These are phyloP conservation scores for Mastigias papua DNA, from an alignment of 30 jellyfish, hydroid and myxozoan genomes.

Conservation along the genomic window DNA sequence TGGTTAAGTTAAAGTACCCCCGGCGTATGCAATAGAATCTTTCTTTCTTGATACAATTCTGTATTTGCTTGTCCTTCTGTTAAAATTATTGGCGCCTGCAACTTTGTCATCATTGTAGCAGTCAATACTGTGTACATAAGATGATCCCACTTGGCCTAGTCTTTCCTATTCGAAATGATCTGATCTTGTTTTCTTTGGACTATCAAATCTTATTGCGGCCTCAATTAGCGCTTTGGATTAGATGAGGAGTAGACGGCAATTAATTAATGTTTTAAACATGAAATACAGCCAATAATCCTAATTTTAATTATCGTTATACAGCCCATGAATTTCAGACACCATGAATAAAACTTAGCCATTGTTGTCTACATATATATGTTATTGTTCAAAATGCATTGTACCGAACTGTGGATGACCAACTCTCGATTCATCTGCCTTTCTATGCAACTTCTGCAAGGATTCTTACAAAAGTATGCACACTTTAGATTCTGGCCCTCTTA, in stretches of 20 bases:
- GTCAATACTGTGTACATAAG: neutral
- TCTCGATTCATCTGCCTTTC: no score
- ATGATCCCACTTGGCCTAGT: conserved; percentile 36
- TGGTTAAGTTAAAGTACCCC: neutral
- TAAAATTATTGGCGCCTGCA: conserved; percentile 10
- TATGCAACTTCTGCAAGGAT: no score
- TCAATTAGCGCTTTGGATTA: conserved; percentile 31
- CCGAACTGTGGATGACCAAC: neutral
- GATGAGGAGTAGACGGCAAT: conserved; percentile 34
- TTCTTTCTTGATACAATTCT: neutral
- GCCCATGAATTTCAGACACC: conserved; percentile 15
- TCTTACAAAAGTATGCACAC: no score
- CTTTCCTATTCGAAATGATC: neutral
- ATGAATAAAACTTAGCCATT: neutral
- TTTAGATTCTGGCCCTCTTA: no score
- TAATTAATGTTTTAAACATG: conserved; percentile 29
- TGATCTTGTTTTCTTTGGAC: conserved; percentile 39
- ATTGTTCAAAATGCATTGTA: neutral
- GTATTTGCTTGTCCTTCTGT: neutral
- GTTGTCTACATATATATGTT: neutral
- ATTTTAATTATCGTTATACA: conserved; percentile 15
- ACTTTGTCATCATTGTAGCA: neutral
- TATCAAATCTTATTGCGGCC: conserved; percentile 16
- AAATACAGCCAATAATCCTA: conserved; percentile 23
- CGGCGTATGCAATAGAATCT: neutral